Evolutionary conservation across 2,113 vertebrate species (phyloP), one percentile per base, ranked within the genome.

Genomic region (Cervus canadensis): DNA sequence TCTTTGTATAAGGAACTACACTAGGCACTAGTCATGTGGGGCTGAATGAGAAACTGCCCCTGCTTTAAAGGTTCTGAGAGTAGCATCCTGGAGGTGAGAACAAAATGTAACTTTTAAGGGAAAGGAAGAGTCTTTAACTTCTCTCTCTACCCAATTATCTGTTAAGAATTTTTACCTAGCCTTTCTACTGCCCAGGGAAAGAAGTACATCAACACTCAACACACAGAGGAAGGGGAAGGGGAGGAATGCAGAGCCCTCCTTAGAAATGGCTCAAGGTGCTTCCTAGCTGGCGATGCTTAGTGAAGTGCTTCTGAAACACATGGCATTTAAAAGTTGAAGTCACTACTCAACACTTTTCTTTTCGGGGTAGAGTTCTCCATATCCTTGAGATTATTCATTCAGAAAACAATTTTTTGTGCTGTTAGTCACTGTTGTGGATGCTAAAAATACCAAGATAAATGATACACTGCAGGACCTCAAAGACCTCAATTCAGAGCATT

Each of bases 21-120:
- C 16, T n/a, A 59, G 33, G 89, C 62, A 54, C 83, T n/a, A 26
- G 33, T 71, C 33, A 79, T 16, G 23, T 43, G 50, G 54, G 40
- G 17, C 48, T 28, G 28, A 95, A 85, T 45, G 60, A 92, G 56
- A 84, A 45, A 67, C 71, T 43, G 40, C 28, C 6, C 30, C 25
- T 78, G 45, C n/a, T 92, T 91, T 52, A 89, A 92, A 89, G 40
- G 43, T 81, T 94, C 92, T 96, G 8, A 78, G 89, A 89, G 43
- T 17, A 90, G 45, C 78, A 74, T 13, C 50, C 57, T 85, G 25
- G 19, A 57, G 48, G 21, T 87, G 26, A 87, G 89, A 95, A 91
- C 43, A 21, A 54, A 91, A 54, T 8, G 11, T 59, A 85, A 60
- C 33, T 64, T 40, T 78, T 48, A 97, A 82, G 25, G 50, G 52